A percentile compares a stretch with the other conserved stretches of the same genome.
phyloP scores from a whole-genome alignment of 2,888 invertebrate genomes.

The Parthenolecanium corni region DNA sequence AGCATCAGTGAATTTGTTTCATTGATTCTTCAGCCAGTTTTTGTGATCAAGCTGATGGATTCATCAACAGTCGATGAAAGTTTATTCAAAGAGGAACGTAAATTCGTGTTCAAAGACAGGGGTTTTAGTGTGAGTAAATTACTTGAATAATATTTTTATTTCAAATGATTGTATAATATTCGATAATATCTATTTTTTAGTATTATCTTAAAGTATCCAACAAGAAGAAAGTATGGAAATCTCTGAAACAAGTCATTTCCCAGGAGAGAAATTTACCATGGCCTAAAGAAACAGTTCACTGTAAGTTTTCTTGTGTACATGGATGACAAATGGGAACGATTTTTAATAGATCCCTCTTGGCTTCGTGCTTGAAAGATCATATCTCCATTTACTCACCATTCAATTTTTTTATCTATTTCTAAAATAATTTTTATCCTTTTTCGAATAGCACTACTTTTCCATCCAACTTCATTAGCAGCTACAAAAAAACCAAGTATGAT shows the following conservation, averaged over 20 bases:
- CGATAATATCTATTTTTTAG: conserved; percentile 33
- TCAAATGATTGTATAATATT: not conserved
- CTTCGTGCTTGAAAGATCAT: no score
- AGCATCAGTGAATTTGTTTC: no score
- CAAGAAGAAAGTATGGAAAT: conserved; percentile 77
- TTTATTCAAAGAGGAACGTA: conserved; percentile 35
- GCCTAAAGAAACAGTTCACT: conserved; percentile 64
- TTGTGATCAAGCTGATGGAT: conserved; percentile 4
- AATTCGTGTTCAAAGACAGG: conserved; percentile 39
- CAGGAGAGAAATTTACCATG: conserved; percentile 67
- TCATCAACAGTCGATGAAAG: conserved; percentile 24
- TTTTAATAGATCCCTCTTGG: no score
- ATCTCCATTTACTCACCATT: not conserved
- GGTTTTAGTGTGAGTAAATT: conserved; percentile 39
- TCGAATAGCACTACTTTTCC: not conserved
- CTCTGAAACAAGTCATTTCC: conserved; percentile 74
- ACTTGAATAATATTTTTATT: conserved; percentile 2
- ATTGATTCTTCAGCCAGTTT: not conserved
- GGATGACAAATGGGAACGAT: no score
- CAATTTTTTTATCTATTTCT: conserved; percentile 1
- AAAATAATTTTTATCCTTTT: not conserved
- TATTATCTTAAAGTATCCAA: conserved; percentile 41
- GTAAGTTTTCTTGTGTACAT: conserved; percentile 43
- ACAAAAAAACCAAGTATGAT: no score
- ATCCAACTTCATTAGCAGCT: no score